Evolutionary conservation across 1,140 invertebrate species (phyloP), one percentile per base, ranked within the genome.

Genomic region (Mamestra configurata): DNA sequence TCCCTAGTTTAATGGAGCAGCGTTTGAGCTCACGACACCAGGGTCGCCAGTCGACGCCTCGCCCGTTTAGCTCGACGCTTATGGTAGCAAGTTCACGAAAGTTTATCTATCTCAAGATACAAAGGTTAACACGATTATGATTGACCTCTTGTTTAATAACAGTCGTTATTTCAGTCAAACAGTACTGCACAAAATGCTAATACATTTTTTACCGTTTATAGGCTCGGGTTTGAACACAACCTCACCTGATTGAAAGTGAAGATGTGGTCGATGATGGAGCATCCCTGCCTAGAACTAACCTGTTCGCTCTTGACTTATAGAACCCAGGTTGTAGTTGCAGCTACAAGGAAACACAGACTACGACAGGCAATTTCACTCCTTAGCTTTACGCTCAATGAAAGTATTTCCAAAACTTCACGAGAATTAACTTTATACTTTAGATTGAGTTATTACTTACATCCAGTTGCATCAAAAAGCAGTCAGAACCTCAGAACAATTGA

Each of bases 71-170:
- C 35, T 40, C 2, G 15, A 8, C 59, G 6, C 6, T 40, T 40
- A 64, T 40, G 59, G 59, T 64, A 64, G 59, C 59, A 64, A 64
- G 59, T 64, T 64, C 59, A 64, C 35, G 15, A 55, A 64, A 64
- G 59, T 64, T 64, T 64, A 64, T 64, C 59, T 64, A 40, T 64
- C 59, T 40, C 22, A 13, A 18, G 35, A 40, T 61, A 40, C 59
- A 64, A 37, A 64, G 59, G 35, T 64, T 40, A 64, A 64, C 59
- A n/a, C 59, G 59, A 64, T 64, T 64, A 64, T 64, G 31, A 64
- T 35, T 64, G 59, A 64, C 64, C 40, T 24, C 64, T 0, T 68
- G 13, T n/a, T 15, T 46, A 49, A 68, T 49, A 68, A 46, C 22
- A 40, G 31, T 40, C 35, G 35, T 64, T 11, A 64, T 18, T 64